phyloP scores from a whole-genome alignment of 1,140 invertebrate genomes.

The Theocolax elegans region DNA sequence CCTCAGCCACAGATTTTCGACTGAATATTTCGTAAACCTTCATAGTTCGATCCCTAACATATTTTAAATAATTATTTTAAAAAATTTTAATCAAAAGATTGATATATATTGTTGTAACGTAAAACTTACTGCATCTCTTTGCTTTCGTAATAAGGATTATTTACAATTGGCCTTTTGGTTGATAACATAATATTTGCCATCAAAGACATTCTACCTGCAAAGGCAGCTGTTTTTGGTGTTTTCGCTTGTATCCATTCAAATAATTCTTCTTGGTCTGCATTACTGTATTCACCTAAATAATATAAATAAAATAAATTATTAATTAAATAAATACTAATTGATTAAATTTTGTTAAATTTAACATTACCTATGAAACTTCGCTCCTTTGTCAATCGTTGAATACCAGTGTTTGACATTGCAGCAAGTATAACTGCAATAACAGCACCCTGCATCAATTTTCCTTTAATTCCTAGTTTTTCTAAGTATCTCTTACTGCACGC shows the following conservation, averaged over 20 bases:
- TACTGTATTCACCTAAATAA: constrained; percentile 77
- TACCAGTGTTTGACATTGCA: constrained; percentile 59
- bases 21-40: constrained; percentile 77
- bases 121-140: constrained; percentile 72
- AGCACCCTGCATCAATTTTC: constrained; percentile 45
- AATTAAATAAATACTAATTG: constrained; percentile 20
- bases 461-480: constrained; percentile 58
- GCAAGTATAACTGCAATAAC: constrained; percentile 55
- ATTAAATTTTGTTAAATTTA: constrained; percentile 4
- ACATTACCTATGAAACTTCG: constrained; percentile 55
- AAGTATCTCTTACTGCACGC: constrained; percentile 66
- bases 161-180: constrained; percentile 79
- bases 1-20: constrained; percentile 69
- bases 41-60: constrained; percentile 75
- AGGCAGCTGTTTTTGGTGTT: constrained; percentile 73
- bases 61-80: constrained; percentile 25
- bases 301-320: constrained; percentile 26
- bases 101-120: not conserved
- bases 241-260: constrained; percentile 78
- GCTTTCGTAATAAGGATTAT: constrained; percentile 88
- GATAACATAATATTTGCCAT: constrained; percentile 84
- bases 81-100: constrained; percentile 13
- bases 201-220: constrained; percentile 87
- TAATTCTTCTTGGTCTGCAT: constrained; percentile 78
- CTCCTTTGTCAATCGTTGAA: constrained; percentile 55